Conservation (phyloP, 2,888 invertebrate genomes). For the Melanargia galathea region DNA sequence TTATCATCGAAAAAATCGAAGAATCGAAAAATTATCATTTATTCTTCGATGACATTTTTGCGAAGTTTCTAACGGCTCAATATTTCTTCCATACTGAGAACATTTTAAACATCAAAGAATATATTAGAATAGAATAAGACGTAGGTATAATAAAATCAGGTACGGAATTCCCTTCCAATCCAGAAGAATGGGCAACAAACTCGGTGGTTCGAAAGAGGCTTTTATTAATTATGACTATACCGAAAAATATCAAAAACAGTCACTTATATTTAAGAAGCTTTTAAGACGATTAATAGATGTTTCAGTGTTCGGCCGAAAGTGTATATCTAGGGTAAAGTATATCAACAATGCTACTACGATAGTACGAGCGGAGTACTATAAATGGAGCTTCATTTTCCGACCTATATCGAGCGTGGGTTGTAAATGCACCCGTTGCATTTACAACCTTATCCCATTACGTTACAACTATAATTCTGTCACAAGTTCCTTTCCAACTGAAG, state of each 20-base stretch:
- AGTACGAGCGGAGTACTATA: conserved; percentile 76
- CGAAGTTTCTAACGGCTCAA: no score
- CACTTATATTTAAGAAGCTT: background rate
- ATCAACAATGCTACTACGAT: conserved; percentile 62
- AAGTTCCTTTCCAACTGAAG: conserved; percentile 30
- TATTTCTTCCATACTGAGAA: no score
- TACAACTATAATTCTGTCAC: conserved; percentile 36
- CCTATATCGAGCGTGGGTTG: conserved; percentile 56
- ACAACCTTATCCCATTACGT: conserved; percentile 44
- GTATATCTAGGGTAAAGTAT: background rate
- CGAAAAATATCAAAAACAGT: background rate
- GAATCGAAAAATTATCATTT: no score
- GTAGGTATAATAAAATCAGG: no score
- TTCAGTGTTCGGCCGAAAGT: background rate
- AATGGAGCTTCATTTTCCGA: conserved; percentile 74
- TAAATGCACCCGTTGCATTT: conserved; percentile 41
- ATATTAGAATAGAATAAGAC: no score
- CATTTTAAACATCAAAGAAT: no score
- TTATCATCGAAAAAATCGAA: no score
- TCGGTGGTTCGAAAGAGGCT: no score
- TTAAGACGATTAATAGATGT: background rate
- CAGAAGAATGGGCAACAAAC: no score
- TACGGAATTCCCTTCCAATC: no score
- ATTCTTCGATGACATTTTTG: no score
- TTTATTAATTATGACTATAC: no score